phyloP scores from a whole-genome alignment of 2,797 vertebrate species.

The Triplophysa yarkandensis region DNA sequence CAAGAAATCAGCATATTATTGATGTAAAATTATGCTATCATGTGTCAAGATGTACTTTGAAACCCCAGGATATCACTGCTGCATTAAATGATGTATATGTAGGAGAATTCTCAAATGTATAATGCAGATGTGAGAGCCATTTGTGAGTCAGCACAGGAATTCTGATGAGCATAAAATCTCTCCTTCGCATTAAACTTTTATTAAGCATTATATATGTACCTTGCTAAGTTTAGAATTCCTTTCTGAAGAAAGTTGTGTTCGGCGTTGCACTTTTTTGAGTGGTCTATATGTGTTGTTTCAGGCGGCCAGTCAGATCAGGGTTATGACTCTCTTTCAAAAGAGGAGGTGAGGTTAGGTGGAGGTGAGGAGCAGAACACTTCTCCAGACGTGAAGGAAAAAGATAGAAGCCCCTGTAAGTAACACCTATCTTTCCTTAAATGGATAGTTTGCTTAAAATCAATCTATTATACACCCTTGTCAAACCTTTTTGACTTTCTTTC shows the following conservation, averaged over 20 bases:
- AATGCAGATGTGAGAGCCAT: not conserved
- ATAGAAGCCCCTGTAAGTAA: slow-evolving; percentile 81
- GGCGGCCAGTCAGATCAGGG: slow-evolving; percentile 90
- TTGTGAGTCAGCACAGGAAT: not conserved
- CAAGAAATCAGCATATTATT: slow-evolving; percentile 5
- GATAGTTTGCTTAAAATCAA: too few species aligned
- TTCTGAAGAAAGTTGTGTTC: not conserved
- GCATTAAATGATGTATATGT: slow-evolving; percentile 1
- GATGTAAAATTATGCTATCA: not conserved
- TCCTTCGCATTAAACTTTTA: not conserved
- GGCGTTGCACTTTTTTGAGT: not conserved
- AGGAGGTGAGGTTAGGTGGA: slow-evolving; percentile 84
- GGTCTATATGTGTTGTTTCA: slow-evolving; percentile 59
- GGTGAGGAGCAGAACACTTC: slow-evolving; percentile 72
- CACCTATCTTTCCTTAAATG: slow-evolving; percentile 41
- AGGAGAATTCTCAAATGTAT: not conserved
- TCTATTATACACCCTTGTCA: too few species aligned
- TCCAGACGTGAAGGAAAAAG: slow-evolving; percentile 79
- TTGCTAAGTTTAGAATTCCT: not conserved
- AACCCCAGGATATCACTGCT: not conserved
- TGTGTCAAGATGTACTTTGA: slow-evolving; percentile 22
- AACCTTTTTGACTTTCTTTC: too few species aligned
- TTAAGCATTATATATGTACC: not conserved
- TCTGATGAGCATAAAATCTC: slow-evolving; percentile 2
- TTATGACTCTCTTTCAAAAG: slow-evolving; percentile 89